phyloP scores from a whole-genome alignment of 2,797 vertebrate genomes.

The Orestias chungarensis region DNA sequence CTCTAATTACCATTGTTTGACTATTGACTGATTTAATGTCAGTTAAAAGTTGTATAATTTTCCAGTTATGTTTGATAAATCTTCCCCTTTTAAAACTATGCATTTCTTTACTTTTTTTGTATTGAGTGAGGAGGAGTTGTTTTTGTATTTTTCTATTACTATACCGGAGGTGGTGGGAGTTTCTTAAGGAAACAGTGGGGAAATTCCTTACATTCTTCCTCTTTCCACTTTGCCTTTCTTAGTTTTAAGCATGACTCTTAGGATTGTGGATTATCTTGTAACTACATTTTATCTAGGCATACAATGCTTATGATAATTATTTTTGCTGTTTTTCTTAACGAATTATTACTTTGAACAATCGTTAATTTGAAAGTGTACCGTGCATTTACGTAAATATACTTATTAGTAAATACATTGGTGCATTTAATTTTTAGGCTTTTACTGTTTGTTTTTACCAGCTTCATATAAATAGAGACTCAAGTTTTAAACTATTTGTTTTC shows the following conservation, averaged over 20 bases:
- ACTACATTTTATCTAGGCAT: neutral
- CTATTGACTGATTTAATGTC: neutral
- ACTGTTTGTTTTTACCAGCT: neutral
- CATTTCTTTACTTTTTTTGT: neutral
- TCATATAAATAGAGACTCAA: neutral
- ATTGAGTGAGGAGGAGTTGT: neutral
- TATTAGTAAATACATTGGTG: too few species aligned
- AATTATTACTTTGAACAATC: neutral
- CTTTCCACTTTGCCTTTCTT: conserved; percentile 38
- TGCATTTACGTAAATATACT: neutral
- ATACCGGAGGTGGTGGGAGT: conserved; percentile 10
- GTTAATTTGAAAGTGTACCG: neutral
- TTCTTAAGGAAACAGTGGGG: conserved; percentile 50
- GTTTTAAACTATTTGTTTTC: neutral
- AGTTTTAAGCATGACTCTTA: neutral
- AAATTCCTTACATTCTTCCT: conserved; percentile 71
- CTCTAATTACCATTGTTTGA: neutral
- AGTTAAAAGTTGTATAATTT: neutral
- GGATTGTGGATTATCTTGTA: neutral
- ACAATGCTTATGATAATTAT: neutral
- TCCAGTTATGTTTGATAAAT: neutral
- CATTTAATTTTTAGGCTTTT: too few species aligned
- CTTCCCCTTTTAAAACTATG: neutral
- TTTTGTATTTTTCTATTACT: too few species aligned
- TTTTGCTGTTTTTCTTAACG: neutral